A percentile compares a stretch with the other conserved stretches of the same genome.
These are phyloP conservation scores for Hybognathus amarus DNA, from an alignment of 2,797 vertebrate species.

Conservation along the genomic window DNA sequence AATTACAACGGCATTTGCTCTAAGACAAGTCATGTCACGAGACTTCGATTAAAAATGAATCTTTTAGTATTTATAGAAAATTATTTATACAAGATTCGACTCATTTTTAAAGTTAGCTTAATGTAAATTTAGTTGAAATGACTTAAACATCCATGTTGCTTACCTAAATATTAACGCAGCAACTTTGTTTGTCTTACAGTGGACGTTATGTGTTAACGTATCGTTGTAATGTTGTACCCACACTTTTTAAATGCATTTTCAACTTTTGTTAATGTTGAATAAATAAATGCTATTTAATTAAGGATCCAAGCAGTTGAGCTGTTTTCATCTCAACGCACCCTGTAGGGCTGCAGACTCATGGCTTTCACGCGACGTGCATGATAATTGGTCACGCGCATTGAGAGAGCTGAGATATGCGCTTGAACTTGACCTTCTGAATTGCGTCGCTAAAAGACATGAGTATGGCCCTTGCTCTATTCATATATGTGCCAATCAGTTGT, in stretches of 20 bases:
- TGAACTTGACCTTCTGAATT: conserved; percentile 82
- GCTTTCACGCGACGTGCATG: conserved; percentile 68
- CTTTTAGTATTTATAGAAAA: too few species aligned
- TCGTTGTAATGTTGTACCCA: not conserved
- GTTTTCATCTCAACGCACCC: not conserved
- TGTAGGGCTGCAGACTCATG: conserved; percentile 22
- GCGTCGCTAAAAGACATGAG: conserved; percentile 77
- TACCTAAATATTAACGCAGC: too few species aligned
- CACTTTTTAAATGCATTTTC: not conserved
- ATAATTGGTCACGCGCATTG: conserved; percentile 64
- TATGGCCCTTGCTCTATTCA: conserved; percentile 74
- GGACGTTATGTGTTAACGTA: not conserved
- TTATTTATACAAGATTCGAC: too few species aligned
- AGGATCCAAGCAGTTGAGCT: not conserved
- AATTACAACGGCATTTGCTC: not conserved
- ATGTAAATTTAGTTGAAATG: too few species aligned
- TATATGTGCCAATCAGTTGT: conserved; percentile 72
- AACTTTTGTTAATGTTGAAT: not conserved
- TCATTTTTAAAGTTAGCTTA: too few species aligned
- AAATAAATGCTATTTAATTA: not conserved
- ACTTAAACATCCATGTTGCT: too few species aligned
- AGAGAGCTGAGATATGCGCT: conserved; percentile 66
- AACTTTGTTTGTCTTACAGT: too few species aligned
- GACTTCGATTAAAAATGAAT: not conserved
- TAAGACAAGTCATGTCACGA: not conserved